Evolutionary conservation across 2,113 vertebrate species (phyloP).

Genomic region (Mellivora capensis): DNA sequence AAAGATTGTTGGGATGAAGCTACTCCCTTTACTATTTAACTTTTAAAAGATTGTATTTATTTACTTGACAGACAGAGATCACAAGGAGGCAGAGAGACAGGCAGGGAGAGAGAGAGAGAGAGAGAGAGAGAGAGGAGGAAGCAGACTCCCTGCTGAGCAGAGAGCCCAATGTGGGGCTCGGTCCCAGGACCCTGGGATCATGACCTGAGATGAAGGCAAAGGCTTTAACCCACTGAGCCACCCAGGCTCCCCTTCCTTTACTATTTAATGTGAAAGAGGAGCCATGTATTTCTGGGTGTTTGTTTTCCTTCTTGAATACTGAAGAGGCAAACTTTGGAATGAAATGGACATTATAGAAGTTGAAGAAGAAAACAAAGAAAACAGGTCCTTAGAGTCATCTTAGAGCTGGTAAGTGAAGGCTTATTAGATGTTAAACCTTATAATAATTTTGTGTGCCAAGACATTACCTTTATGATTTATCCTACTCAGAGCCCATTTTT

Average conservation of each 20-base stretch:
- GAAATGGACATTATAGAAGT: background rate
- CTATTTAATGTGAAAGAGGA: background rate
- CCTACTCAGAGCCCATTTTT: background rate
- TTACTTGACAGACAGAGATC: no score
- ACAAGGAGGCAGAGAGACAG: no score
- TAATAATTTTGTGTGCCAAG: background rate
- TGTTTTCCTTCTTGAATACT: background rate
- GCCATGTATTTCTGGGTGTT: background rate
- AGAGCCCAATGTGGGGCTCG: no score
- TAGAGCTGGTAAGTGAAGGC: background rate
- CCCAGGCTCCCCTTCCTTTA: no score
- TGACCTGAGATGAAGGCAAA: no score
- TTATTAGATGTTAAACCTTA: background rate
- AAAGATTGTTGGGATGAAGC: background rate
- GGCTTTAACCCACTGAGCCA: no score
- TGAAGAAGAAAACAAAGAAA: background rate
- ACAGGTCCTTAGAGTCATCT: background rate
- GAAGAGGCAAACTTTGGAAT: background rate
- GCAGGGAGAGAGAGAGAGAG: no score
- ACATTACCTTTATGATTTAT: background rate
- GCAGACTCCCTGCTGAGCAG: no score
- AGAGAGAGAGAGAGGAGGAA: no score
- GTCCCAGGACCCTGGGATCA: no score
- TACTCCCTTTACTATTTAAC: background rate
- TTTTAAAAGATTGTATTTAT: no score